Evolutionary conservation across 2,113 vertebrate genomes (phyloP).

Genomic region (Hydrolagus affinis): DNA sequence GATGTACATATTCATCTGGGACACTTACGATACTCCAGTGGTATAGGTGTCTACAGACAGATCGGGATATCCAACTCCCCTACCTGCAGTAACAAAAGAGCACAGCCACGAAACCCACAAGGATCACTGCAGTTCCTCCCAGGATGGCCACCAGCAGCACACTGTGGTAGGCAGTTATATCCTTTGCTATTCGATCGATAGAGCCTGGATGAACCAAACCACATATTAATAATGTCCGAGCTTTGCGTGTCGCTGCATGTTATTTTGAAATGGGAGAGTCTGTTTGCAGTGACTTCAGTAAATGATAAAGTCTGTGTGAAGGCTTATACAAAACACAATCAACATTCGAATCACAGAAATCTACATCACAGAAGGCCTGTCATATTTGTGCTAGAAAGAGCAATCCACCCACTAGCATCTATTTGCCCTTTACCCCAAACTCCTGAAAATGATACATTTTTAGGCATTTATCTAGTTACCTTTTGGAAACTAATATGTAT

Average conservation of each 20-base stretch:
- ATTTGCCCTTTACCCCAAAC: no score
- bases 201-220: constrained; percentile 56
- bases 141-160: constrained; percentile 78
- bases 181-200: constrained; percentile 56
- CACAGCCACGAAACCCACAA: constrained; percentile 72
- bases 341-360: background rate
- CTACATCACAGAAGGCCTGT: no score
- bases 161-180: constrained; percentile 77
- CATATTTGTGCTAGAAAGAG: no score
- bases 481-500: no score
- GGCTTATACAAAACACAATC: background rate
- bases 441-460: no score
- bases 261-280: background rate
- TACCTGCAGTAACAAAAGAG: constrained; percentile 90
- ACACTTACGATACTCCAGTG: background rate
- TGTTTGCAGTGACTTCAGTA: background rate
- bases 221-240: constrained; percentile 23
- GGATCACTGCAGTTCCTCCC: constrained; percentile 73
- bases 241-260: constrained; percentile 34
- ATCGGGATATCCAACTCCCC: constrained; percentile 37
- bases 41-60: background rate
- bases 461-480: no score
- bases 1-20: background rate
- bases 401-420: no score
- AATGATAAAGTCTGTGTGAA: background rate